Base-by-base conservation (phyloP, 2,888 invertebrate genomes). In the Noctua comes region DNA sequence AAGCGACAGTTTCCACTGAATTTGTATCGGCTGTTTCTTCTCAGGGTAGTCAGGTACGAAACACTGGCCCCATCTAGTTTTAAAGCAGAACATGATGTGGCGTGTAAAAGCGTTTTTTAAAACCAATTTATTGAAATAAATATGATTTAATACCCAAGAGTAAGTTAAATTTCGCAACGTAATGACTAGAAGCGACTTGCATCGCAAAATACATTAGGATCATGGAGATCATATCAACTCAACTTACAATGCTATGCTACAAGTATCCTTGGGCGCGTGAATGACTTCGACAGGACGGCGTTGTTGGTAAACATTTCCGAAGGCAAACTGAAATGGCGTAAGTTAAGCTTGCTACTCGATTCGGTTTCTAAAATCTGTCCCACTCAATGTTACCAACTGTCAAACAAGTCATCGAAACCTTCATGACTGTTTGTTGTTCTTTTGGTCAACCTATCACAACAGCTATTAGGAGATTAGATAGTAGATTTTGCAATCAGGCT, bases 401-500 rank as follows among this genome's bases (percentile, higher is more conserved):
- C 31, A 36, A 21, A 11, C 10, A 64, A 21, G 64, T 0, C 10
- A n/a, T 11, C 11, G 1, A 21, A 46, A 27, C 27, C 13, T 46
- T 27, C 21, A 71, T 43, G 40, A 59, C 27, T 62, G 21, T 7
- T 46, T 66, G 43, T 65, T 40, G 13, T 40, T n/a, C n/a, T 69
- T 8, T 13, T 48, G 21, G 48, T 46, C 24, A 68, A 46, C n/a
- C 7, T 73, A 24, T 31, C 46, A 43, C 73, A 59, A 31, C 21
- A 43, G 51, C 51, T 36, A 59, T 27, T 43, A 48, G 27, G 24
- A 40, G 77, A 77, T 31, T 21, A 79, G 79, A 78, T 79, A 59
- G 40, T 7, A 27, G 1, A 13, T 24, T 11, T 46, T 31, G 1
- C 59, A n/a, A 78, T 78, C 36, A 68, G 1, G 27, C 36, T 79